A percentile compares a stretch with the other conserved stretches of the same genome.
These are phyloP conservation scores for Caenorhabditis inopinata DNA, from an alignment of 1,140 invertebrate genomes.

Conservation along the genomic window DNA sequence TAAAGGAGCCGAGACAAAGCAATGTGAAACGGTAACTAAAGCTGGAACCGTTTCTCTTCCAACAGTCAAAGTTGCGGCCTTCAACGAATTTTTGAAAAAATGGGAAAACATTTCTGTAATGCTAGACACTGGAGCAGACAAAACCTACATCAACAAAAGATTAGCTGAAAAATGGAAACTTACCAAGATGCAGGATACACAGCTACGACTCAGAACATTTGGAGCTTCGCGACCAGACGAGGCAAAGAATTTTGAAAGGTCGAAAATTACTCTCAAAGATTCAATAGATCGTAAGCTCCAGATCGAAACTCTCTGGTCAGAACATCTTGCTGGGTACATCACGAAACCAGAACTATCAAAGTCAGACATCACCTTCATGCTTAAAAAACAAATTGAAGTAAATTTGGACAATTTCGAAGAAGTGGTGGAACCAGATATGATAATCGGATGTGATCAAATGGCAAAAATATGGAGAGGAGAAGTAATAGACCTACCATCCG, in stretches of 20 bases:
- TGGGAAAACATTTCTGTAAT: too few relatives aligned
- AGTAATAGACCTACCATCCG: neutral
- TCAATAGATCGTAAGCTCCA: too few relatives aligned
- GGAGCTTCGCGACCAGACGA: neutral
- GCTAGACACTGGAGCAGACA: too few relatives aligned
- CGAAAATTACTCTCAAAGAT: too few relatives aligned
- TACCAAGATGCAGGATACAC: neutral
- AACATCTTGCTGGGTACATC: neutral
- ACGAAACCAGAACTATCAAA: neutral
- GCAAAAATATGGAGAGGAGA: neutral
- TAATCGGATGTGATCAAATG: neutral
- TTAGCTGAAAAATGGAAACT: neutral
- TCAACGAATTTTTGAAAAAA: too few relatives aligned
- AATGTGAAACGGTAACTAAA: too few relatives aligned
- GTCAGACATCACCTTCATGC: neutral
- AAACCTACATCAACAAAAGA: too few relatives aligned
- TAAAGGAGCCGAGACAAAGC: too few relatives aligned
- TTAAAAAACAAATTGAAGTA: neutral
- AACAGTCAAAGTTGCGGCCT: too few relatives aligned
- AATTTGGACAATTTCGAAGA: neutral
- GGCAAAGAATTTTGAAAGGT: neutral
- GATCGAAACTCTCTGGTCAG: too few relatives aligned
- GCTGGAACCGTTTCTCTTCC: too few relatives aligned
- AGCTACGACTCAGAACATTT: neutral
- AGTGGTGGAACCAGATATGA: neutral